Conservation (phyloP, 2,888 invertebrate species). For the Penaeus monodon region DNA sequence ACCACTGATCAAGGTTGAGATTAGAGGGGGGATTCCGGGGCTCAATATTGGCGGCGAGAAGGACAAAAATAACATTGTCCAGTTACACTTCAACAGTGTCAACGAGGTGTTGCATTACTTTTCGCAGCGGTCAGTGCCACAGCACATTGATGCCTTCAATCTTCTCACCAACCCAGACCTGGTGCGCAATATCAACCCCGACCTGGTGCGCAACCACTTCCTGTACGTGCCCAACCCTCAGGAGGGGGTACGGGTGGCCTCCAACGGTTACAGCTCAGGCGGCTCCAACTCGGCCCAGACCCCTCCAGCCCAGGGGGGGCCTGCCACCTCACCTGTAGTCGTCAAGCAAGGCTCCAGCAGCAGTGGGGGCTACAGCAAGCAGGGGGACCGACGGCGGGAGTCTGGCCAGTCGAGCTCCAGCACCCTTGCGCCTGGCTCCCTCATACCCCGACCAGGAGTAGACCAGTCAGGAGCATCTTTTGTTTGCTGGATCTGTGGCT, state of each 20-base stretch:
- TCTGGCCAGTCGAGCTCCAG: conserved; percentile 21
- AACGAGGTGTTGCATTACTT: conserved; percentile 64
- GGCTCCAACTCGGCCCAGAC: conserved; percentile 60
- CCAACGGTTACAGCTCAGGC: conserved; percentile 63
- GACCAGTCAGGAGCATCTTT: conserved; percentile 86
- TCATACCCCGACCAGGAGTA: conserved; percentile 77
- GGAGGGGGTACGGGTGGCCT: conserved; percentile 62
- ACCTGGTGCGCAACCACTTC: conserved; percentile 65
- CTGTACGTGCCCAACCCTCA: conserved; percentile 64
- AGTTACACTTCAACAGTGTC: conserved; percentile 64
- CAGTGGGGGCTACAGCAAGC: conserved; percentile 49
- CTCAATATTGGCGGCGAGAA: conserved; percentile 59
- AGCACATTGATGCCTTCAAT: conserved; percentile 64
- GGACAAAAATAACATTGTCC: conserved; percentile 63
- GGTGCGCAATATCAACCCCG: conserved; percentile 64
- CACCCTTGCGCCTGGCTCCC: conserved; percentile 53
- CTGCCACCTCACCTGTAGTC: conserved; percentile 53
- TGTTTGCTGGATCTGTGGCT: conserved; percentile 69
- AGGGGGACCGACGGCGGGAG: conserved; percentile 57
- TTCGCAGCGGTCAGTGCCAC: conserved; percentile 63
- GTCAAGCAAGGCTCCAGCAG: conserved; percentile 56
- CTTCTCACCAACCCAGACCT: conserved; percentile 63
- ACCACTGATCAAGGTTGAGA: conserved; percentile 63
- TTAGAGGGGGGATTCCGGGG: conserved; percentile 63
- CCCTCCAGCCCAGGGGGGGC: conserved; percentile 46